Percentiles rank a stretch among this genome's conserved stretches.
Evolutionary conservation across 2,888 invertebrate genomes (phyloP).

Genomic region (Crepidodera aurea): DNA sequence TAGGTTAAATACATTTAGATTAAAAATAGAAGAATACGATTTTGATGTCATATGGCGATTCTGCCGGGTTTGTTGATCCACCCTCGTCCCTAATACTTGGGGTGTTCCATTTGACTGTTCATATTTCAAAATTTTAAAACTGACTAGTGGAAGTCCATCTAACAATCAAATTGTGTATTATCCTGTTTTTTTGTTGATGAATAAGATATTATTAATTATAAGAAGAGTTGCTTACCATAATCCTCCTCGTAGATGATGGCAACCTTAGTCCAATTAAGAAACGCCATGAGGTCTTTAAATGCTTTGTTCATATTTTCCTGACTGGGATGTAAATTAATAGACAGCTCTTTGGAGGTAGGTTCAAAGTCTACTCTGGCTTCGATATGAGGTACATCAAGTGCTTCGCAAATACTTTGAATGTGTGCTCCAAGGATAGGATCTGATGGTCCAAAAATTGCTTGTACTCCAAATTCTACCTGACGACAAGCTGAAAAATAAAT

Average conservation of each 20-base stretch:
- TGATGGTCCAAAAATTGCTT: constrained; percentile 88
- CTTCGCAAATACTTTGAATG: constrained; percentile 87
- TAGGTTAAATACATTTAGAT: background rate
- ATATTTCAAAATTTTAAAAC: too few relatives aligned
- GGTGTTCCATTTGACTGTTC: too few relatives aligned
- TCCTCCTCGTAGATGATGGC: constrained; percentile 95
- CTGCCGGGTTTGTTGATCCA: too few relatives aligned
- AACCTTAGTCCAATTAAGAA: constrained; percentile 92
- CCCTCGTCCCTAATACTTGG: too few relatives aligned
- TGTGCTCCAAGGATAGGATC: constrained; percentile 84
- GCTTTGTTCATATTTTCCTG: constrained; percentile 82
- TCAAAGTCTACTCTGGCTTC: constrained; percentile 78
- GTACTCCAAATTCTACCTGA: constrained; percentile 84
- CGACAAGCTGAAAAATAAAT: constrained; percentile 71
- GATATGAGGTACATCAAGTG: constrained; percentile 89
- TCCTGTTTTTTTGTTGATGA: too few relatives aligned
- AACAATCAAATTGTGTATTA: too few relatives aligned
- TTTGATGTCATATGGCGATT: too few relatives aligned
- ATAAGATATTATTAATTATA: too few relatives aligned
- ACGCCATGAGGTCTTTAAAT: constrained; percentile 85
- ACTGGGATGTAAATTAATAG: constrained; percentile 89
- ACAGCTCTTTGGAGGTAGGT: constrained; percentile 73
- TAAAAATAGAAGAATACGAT: too few relatives aligned
- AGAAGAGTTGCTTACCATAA: constrained; percentile 69
- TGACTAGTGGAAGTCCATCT: too few relatives aligned